Evolutionary conservation across 2,113 vertebrate species (phyloP), one percentile per base, ranked within the genome.

Genomic region (Rhombomys opimus): DNA sequence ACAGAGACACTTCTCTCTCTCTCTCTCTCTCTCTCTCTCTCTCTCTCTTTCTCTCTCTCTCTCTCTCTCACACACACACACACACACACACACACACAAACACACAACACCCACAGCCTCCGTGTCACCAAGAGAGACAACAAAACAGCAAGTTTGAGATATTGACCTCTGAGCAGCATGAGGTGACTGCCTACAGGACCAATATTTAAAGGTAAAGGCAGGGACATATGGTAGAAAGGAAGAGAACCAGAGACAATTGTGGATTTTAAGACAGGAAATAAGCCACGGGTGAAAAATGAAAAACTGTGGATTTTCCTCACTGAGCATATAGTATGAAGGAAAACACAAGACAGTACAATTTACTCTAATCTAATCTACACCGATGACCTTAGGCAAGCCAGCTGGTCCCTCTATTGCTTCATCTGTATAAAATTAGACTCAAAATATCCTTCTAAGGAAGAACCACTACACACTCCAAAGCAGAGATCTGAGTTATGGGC

Each of bases 401-500:
- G 61, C 25, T 75, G 23, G 54, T 87, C 14, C n/a, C 20, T n/a
- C 59, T 15, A 2, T 30, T 32, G 50, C 32, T 59, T 84, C 65
- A 84, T 61, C 70, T 6, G 12, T 13, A 9, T 88, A 90, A 94
- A 93, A 93, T 73, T 72, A 70, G 35, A 65, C 41, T 93, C 70
- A 68, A 93, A 91, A 52, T 4, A 91, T 68, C 89, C 95, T 95
- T 91, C 78, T 75, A 63, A 73, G 54, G 88, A 63, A 87, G 57
- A 84, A 46, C 7, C 10, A 20, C 18, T 91, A 0, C 0, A 22
- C 52, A 11, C 12, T 91, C 85, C 70, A 25, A 22, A 73, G 91
- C 6, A 86, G 67, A 96, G 80, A 95, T 92, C 27, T 82, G 50
- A 96, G 41, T 75, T 95, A 84, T n/a, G 52, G 91, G 72, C 57